phyloP scores from a whole-genome alignment of 2,888 invertebrate species.

The Brachyptera risi region DNA sequence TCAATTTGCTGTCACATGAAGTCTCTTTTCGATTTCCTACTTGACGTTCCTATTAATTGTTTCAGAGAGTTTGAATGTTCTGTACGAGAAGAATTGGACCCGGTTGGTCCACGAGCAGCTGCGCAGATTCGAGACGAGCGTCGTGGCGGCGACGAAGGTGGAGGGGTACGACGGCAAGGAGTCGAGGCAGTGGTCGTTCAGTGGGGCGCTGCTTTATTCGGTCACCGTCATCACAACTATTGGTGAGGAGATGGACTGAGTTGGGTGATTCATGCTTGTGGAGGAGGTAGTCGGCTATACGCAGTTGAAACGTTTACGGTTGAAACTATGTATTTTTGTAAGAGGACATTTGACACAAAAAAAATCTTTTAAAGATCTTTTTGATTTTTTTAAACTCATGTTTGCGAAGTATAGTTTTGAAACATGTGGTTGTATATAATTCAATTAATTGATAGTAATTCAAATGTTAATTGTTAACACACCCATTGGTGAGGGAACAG shows the following conservation, averaged over 20 bases:
- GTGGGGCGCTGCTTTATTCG: slow-evolving; percentile 78
- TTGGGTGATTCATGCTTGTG: no score
- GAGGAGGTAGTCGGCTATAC: no score
- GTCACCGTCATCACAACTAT: slow-evolving; percentile 86
- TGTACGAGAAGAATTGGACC: slow-evolving; percentile 83
- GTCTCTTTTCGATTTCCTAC: neutral
- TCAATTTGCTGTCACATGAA: neutral
- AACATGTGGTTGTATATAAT: neutral
- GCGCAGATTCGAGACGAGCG: slow-evolving; percentile 71
- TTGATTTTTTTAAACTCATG: neutral
- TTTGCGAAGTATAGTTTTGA: neutral
- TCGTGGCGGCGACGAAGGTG: slow-evolving; percentile 66
- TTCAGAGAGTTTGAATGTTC: slow-evolving; percentile 72
- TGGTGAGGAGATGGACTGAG: slow-evolving; percentile 60
- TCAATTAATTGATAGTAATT: no score
- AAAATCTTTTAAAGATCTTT: no score
- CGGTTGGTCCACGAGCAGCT: slow-evolving; percentile 71
- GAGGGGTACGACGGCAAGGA: slow-evolving; percentile 46
- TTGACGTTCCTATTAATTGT: slow-evolving; percentile 32
- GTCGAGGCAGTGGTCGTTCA: slow-evolving; percentile 69
- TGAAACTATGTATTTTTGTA: no score
- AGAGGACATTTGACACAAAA: no score
- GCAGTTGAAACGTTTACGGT: no score
- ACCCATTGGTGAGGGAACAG: slow-evolving; percentile 68
- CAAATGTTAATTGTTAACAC: no score